Evolutionary conservation across 1,140 invertebrate genomes (phyloP).

Genomic region (Hycleus cichorii): DNA sequence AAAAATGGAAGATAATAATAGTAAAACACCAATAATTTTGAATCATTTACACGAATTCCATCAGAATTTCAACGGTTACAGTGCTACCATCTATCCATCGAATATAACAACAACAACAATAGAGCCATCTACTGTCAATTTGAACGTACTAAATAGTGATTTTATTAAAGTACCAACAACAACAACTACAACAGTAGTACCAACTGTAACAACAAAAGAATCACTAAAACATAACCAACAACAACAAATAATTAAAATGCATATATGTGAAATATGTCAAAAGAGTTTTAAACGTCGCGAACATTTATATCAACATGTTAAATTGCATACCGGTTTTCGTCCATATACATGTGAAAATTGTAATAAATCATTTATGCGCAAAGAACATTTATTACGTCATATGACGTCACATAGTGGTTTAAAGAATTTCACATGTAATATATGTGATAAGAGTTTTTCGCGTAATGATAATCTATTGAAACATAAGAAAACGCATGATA

Average conservation of each 20-base stretch:
- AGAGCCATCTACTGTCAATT: conserved; percentile 19
- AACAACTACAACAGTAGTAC: background rate
- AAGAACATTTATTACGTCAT: conserved; percentile 63
- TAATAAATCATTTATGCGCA: conserved; percentile 63
- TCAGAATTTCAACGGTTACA: conserved; percentile 15
- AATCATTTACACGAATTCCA: conserved; percentile 10
- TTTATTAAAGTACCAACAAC: conserved; percentile 7
- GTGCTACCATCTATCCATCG: background rate
- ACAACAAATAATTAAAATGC: conserved; percentile 19
- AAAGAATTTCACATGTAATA: conserved; percentile 65
- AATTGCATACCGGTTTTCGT: conserved; percentile 60
- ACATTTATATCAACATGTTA: conserved; percentile 52
- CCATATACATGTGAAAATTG: conserved; percentile 59
- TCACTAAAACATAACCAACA: background rate
- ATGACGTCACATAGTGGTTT: conserved; percentile 66
- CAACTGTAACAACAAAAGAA: conserved; percentile 1
- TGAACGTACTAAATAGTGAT: conserved; percentile 20
- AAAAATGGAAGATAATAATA: background rate
- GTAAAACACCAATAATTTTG: conserved; percentile 3
- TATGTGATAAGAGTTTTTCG: conserved; percentile 69
- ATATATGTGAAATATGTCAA: conserved; percentile 49
- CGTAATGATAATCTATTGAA: conserved; percentile 70
- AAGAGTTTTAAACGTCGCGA: conserved; percentile 55
- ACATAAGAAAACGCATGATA: conserved; percentile 60
- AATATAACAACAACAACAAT: conserved; percentile 1